phyloP scores from a whole-genome alignment of 2,888 invertebrate species.

The Schizaphis graminum region DNA sequence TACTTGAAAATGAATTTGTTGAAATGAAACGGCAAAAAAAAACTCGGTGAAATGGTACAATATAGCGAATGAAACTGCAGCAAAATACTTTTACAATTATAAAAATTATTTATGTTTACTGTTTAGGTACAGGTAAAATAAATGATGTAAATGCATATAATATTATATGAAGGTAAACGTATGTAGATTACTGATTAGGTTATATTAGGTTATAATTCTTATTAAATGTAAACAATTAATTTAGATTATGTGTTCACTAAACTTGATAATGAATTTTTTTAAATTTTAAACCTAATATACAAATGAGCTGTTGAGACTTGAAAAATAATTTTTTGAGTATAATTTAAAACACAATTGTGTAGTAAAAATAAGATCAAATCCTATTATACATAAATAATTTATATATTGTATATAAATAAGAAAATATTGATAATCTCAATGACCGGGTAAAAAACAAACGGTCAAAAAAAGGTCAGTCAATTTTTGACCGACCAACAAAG shows the following conservation, averaged over 20 bases:
- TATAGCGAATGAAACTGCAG: no score
- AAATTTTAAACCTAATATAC: background rate
- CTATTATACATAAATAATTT: background rate
- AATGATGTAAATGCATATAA: background rate
- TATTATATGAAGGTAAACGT: background rate
- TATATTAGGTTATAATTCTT: background rate
- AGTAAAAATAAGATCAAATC: background rate
- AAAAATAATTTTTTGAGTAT: background rate
- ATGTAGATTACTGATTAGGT: background rate
- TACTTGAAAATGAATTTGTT: no score
- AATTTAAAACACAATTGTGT: background rate
- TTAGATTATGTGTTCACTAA: background rate
- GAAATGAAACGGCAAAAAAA: no score
- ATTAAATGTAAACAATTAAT: background rate
- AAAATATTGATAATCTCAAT: background rate
- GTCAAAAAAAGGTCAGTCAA: slow-evolving; percentile 8
- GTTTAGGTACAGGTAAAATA: background rate
- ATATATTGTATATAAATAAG: background rate
- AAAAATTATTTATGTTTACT: background rate
- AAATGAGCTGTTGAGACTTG: background rate
- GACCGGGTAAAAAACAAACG: background rate
- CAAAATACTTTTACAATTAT: background rate
- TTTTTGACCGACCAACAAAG: background rate
- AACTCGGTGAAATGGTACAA: no score
- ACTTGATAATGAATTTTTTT: background rate